Percentiles rank a stretch among this genome's conserved stretches.
These are phyloP conservation scores for Macaca fascicularis DNA, from an alignment of 2,113 vertebrate species.

Conservation along the genomic window T2T-MFA8v1.1 NC_088381.1:39773501-39774000, in stretches of 20 bases:
- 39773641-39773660: background rate
- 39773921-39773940: background rate
- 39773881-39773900: background rate
- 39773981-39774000: constrained; percentile 46
- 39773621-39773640: too few species aligned
- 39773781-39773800: background rate
- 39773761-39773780: constrained; percentile 76
- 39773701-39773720: constrained; percentile 96
- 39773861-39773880: background rate
- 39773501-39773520: background rate
- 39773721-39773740: constrained; percentile 98
- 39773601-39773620: background rate
- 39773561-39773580: background rate
- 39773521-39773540: background rate
- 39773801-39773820: background rate
- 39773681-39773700: constrained; percentile 53
- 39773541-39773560: background rate
- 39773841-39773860: background rate
- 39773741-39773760: constrained; percentile 98
- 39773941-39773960: background rate
- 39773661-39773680: constrained; percentile 9
- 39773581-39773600: background rate
- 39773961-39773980: constrained; percentile 2
- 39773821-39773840: background rate
- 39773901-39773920: constrained; percentile 32